Base-by-base conservation (phyloP, 2,888 invertebrate genomes). In the Blastobasis adustella region DNA sequence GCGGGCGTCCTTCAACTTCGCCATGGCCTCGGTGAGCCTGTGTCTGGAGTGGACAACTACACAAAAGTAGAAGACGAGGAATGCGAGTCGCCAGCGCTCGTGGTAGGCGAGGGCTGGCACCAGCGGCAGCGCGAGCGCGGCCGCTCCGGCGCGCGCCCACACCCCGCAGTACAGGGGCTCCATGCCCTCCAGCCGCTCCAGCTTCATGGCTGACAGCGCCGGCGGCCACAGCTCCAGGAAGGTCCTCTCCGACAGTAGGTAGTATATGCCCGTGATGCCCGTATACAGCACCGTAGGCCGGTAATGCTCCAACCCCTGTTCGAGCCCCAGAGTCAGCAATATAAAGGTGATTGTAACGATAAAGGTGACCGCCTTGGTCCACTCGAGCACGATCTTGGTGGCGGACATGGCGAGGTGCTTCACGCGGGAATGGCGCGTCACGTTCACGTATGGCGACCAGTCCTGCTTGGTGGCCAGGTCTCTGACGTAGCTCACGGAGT, bases 281-380 rank as follows among this genome's bases (percentile, higher is more conserved):
- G 92, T 92, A 71, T 94, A 94, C 1, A 90, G 54, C 1, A 90
- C 82, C 3, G 93, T 92, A 0, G 94, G 95, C 49, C 90, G 90
- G 75, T 93, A 95, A 71, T 94, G 91, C 59, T 94, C 91, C 46
- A 94, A 73, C 1, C 94, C 94, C 75, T 94, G 93, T 67, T 94
- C 94, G 53, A 94, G 73, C 2, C 94, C 94, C 47, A 95, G 91
- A 0, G 94, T 93, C 4, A 95, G 84, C 8, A 95, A 85, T 79
- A 94, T 92, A 67, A 94, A 95, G 0, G 93, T 94, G 43, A 94
- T 90, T 0, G 94, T 95, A 40, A 94, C 93, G 39, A 94, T 89
- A 66, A 94, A 95, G 0, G 94, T 94, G 47, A 95, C 92, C 0
- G 94, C 94, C 78, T 95, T 95, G 10, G 94, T 94, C 93, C 94